A percentile compares a stretch with the other conserved stretches of the same genome.
Evolutionary conservation across 2,888 invertebrate species (phyloP).

Genomic region (Heterodera filipjevi): DNA sequence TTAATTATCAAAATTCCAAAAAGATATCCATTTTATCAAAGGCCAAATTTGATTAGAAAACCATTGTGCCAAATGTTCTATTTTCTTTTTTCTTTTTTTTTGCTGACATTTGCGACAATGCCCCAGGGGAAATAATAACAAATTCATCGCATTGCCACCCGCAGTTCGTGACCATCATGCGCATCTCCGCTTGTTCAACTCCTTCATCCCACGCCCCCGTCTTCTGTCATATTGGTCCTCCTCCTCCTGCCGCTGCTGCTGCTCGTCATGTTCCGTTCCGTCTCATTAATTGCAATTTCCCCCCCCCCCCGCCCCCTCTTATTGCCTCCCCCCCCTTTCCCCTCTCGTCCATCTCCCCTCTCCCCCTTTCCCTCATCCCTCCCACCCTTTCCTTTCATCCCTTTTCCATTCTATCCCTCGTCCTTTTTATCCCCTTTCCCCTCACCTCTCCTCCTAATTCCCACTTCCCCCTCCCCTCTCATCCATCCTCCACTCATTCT

Average conservation of each 20-base stretch:
- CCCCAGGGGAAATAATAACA: not conserved
- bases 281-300: not conserved
- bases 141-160: not conserved
- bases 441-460: not conserved
- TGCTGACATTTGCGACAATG: not conserved
- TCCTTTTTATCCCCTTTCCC: not conserved
- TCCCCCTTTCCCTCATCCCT: too few relatives aligned
- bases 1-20: too few relatives aligned
- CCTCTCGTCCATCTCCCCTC: too few relatives aligned
- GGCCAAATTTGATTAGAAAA: not conserved
- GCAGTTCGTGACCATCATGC: not conserved
- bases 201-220: not conserved
- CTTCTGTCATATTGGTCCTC: not conserved
- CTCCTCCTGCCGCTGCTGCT: not conserved
- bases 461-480: not conserved
- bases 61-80: not conserved
- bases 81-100: not conserved
- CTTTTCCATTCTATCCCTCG: not conserved
- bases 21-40: too few relatives aligned
- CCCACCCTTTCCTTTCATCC: too few relatives aligned
- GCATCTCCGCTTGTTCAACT: too few relatives aligned
- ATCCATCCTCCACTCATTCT: not conserved
- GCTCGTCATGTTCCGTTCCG: slow-evolving; percentile 4
- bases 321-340: too few relatives aligned
- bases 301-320: not conserved